Evolutionary conservation across 1,140 invertebrate species (phyloP), one percentile per base, ranked within the genome.

Genomic region (Drosophila subobscura): DNA sequence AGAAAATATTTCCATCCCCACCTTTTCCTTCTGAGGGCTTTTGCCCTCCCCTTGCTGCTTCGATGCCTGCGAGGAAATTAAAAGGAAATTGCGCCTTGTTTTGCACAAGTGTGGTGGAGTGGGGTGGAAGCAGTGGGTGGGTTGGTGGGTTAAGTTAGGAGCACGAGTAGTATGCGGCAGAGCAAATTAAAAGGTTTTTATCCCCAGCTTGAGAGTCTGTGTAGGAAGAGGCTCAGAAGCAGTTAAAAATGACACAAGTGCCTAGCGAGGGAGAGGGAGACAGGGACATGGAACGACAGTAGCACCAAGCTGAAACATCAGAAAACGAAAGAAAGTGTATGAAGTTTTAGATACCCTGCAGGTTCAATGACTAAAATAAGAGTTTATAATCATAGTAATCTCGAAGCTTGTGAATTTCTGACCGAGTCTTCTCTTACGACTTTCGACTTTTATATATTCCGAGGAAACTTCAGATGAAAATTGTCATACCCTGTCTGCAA

Each of bases 11-110:
- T 72, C 57, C 57, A 66, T 65, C 16, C 57, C 57, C 63, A 12
- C 33, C 33, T 84, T 80, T 51, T 65, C 56, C 23, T 53, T 42
- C 72, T 60, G 25, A 37, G 7, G 71, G 14, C 67, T 61, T 80
- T 71, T 67, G 45, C 45, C 33, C 8, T 27, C 8, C 6, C 10
- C 2, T 49, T 58, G 64, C 41, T 55, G 51, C 59, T 60, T 63
- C 61, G 56, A 37, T 59, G 60, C 59, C 55, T 64, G 56, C 27
- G 57, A 77, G 81, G 73, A 86, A 86, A 86, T 88, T 88, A 72
- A 88, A 83, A 79, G 83, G 83, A 88, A 88, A 88, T 88, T 79
- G 84, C 49, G 47, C 79, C 33, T 88, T 89, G 84, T 83, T 85
- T 73, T 66, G 29, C 14, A 25, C 16, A 14, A 22, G 25, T 33